A percentile compares a stretch with the other conserved stretches of the same genome.
Evolutionary conservation across 30 jellyfish, hydroid and myxozoan genomes (phyloP).

Genomic region (Aurelia aurita complex sp. Pacific): DNA sequence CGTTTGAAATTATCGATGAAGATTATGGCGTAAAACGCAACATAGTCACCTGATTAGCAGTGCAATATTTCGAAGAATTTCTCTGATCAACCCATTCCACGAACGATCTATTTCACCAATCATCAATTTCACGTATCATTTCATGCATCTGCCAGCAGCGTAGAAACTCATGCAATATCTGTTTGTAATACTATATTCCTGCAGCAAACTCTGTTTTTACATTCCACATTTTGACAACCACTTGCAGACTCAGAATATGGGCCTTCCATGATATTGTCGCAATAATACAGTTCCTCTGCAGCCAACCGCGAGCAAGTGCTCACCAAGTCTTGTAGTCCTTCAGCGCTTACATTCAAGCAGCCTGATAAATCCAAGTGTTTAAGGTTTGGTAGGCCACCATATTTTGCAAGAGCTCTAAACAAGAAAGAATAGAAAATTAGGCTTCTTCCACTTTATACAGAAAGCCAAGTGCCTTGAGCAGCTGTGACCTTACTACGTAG

Average conservation of each 20-base stretch:
- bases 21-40: too few species aligned
- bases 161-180: background rate
- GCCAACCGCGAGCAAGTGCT: conserved; percentile 64
- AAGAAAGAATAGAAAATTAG: background rate
- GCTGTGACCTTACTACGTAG: too few species aligned
- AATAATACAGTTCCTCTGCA: conserved; percentile 75
- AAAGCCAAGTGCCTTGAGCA: too few species aligned
- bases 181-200: conserved; percentile 51
- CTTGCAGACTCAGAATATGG: conserved; percentile 75
- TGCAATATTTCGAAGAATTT: too few species aligned
- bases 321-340: conserved; percentile 71
- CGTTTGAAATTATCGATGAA: too few species aligned
- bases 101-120: too few species aligned
- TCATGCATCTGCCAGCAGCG: too few species aligned
- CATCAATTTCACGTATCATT: too few species aligned
- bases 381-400: conserved; percentile 81
- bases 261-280: conserved; percentile 90
- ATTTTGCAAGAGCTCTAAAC: conserved; percentile 81
- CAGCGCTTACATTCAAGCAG: conserved; percentile 82
- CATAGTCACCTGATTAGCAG: too few species aligned
- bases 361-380: conserved; percentile 94
- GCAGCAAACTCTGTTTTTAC: conserved; percentile 93
- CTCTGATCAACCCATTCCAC: too few species aligned
- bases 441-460: too few species aligned
- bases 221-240: conserved; percentile 94